Evolutionary conservation across 2,888 invertebrate species (phyloP), one percentile per base, ranked within the genome.

Genomic region (Oscheius myriophilus): DNA sequence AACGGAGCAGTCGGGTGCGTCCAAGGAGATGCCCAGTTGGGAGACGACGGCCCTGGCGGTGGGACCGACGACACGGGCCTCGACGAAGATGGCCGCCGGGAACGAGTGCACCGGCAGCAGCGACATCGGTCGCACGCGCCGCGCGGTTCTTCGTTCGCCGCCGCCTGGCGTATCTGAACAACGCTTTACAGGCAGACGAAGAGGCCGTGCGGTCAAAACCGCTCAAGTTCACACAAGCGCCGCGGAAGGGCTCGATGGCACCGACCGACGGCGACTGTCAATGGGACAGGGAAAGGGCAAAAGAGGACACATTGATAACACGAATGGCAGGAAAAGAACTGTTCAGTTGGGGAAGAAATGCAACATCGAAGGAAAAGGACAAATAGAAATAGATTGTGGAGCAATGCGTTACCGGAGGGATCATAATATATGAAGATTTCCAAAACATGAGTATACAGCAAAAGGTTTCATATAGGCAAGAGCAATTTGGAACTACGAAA

Each of bases 11-110:
- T 82, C 78, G 25, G 80, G 78, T 16, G 83, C 74, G 53, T 80
- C 81, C 42, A 83, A 67, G 14, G 78, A 72, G 43, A 83, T 65
- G 21, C 83, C 83, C 61, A 83, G 62, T 58, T 83, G 83, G 16
- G 75, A 72, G 66, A 83, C 69, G 67, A 72, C 54, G 39, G 61
- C 54, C 33, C 61, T 61, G 42, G 73, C 72, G 1, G 78, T 67
- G 43, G 64, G 68, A 23, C 71, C 78, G 25, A 78, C 67, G 2
- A 78, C 59, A 41, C 78, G 72, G 41, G 78, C 78, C 58, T 78
- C 78, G 54, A 78, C 64, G 68, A 78, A 78, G 1, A 78, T 61
- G 43, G 68, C 70, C 18, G 74, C 77, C 41, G 73, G 75, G 46
- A 78, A 62, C 14, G 75, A 67, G 61, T 75, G 70, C 59, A 75